Evolutionary conservation across 2,797 vertebrate species (phyloP).

Genomic region (Tympanoctomys barrerae): DNA sequence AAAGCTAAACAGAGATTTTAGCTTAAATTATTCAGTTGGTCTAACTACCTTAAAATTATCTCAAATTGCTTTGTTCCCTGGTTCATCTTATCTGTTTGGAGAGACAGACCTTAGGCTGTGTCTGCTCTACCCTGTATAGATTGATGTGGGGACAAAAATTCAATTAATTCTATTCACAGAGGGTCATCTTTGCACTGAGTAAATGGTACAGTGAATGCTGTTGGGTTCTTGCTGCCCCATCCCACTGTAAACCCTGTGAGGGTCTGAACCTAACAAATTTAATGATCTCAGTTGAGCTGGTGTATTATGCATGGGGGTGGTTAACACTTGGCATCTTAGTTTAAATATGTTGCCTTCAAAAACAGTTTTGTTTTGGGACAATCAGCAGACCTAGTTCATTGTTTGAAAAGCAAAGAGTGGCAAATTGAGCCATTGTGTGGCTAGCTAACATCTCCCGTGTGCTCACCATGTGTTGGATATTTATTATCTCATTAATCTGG

Average conservation of each 20-base stretch:
- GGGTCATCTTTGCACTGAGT: constrained; percentile 45
- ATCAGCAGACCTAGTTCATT: constrained; percentile 40
- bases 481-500: constrained; percentile 56
- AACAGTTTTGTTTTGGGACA: constrained; percentile 54
- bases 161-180: constrained; percentile 80
- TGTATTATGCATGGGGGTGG: not conserved
- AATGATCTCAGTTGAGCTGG: constrained; percentile 26
- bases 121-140: constrained; percentile 70
- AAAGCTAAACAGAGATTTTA: constrained; percentile 64
- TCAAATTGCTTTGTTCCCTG: constrained; percentile 77
- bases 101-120: constrained; percentile 76
- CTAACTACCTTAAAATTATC: constrained; percentile 78
- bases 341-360: constrained; percentile 65
- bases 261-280: not conserved
- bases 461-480: not conserved
- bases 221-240: constrained; percentile 38
- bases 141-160: constrained; percentile 77
- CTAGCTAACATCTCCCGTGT: not conserved
- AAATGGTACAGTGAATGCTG: constrained; percentile 29
- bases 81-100: constrained; percentile 79
- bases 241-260: constrained; percentile 22
- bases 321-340: constrained; percentile 48
- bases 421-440: constrained; percentile 17
- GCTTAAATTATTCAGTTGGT: constrained; percentile 79
- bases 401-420: constrained; percentile 50